These are phyloP conservation scores for Copidosoma floridanum DNA, from an alignment of 1,140 invertebrate genomes.

Conservation along the genomic window DNA sequence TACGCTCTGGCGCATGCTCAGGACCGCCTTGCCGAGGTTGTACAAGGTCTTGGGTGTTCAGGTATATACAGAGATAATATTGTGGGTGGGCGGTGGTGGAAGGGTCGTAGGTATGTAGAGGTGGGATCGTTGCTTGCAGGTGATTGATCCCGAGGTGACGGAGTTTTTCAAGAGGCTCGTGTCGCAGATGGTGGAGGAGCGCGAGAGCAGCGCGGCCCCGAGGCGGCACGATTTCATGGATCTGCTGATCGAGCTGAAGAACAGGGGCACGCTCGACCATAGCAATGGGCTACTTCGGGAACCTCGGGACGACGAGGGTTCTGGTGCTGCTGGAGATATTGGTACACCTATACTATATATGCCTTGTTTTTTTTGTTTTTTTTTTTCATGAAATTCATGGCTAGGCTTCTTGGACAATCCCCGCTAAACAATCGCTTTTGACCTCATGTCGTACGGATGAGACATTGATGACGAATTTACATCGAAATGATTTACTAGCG, in stretches of 20 bases:
- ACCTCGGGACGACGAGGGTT: conserved; percentile 29
- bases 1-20: conserved; percentile 47
- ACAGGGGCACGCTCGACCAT: conserved; percentile 54
- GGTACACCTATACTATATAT: too few species aligned
- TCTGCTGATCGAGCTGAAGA: conserved; percentile 60
- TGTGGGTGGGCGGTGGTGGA: neutral
- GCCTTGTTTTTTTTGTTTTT: too few species aligned
- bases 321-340: conserved; percentile 37
- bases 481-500: too few species aligned
- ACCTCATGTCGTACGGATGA: too few species aligned
- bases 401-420: too few species aligned
- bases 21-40: conserved; percentile 40
- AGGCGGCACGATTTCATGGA: conserved; percentile 63
- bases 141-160: conserved; percentile 52
- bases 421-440: too few species aligned
- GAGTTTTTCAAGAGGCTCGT: conserved; percentile 60
- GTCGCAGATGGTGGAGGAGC: conserved; percentile 57
- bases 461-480: too few species aligned
- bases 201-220: conserved; percentile 50
- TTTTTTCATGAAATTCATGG: too few species aligned
- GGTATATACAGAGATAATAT: conserved; percentile 37
- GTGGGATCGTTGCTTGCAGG: neutral
- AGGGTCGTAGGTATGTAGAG: neutral
- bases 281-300: conserved; percentile 32
- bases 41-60: conserved; percentile 51